These are phyloP conservation scores for Percopsis transmontana DNA, from an alignment of 2,113 vertebrate genomes.

Conservation along the genomic window DNA sequence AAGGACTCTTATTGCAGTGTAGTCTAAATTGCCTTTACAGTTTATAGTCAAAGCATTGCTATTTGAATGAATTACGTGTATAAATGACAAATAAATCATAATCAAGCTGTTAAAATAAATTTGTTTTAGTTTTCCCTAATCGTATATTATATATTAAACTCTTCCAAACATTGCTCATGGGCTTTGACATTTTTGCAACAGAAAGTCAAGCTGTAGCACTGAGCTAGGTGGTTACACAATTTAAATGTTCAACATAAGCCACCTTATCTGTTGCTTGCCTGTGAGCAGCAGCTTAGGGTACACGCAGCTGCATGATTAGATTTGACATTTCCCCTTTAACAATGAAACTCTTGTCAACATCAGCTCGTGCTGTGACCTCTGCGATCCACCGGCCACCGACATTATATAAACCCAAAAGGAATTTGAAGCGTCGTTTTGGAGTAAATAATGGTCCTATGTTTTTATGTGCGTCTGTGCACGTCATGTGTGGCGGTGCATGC, in stretches of 20 bases:
- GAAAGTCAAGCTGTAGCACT: slow-evolving; percentile 24
- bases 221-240: slow-evolving; percentile 55
- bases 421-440: slow-evolving; percentile 18
- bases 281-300: slow-evolving; percentile 47
- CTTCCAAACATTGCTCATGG: not conserved
- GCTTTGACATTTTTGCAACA: slow-evolving; percentile 13
- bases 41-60: not conserved
- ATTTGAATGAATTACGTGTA: not conserved
- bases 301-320: slow-evolving; percentile 61
- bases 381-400: slow-evolving; percentile 28
- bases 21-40: not conserved
- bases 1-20: not conserved
- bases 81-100: not conserved
- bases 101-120: no score
- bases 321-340: slow-evolving; percentile 51
- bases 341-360: slow-evolving; percentile 64
- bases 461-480: not conserved
- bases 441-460: not conserved
- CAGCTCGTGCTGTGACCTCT: slow-evolving; percentile 53
- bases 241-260: slow-evolving; percentile 44
- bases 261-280: slow-evolving; percentile 62
- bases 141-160: not conserved
- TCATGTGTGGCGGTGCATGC: slow-evolving; percentile 11
- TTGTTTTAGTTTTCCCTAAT: not conserved
- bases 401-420: slow-evolving; percentile 8